Conservation (phyloP, 2,888 invertebrate species). For the Rhimphoctona megacephalus region DNA sequence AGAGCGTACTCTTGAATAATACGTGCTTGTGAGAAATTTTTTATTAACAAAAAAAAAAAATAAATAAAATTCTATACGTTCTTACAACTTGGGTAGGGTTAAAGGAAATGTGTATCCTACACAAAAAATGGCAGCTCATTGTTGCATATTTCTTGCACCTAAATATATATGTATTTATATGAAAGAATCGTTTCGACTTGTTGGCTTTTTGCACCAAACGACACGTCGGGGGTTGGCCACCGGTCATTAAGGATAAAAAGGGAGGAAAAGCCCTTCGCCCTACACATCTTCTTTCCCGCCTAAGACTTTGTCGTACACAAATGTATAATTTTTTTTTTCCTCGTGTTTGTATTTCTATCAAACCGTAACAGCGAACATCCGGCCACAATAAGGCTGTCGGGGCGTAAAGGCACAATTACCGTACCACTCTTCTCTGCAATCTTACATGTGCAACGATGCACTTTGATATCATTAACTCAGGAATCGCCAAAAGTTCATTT, state of each 20-base stretch:
- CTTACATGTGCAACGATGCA: slow-evolving; percentile 2
- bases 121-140: slow-evolving; percentile 56
- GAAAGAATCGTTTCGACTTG: slow-evolving; percentile 68
- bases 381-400: slow-evolving; percentile 60
- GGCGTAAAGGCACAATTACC: slow-evolving; percentile 46
- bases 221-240: slow-evolving; percentile 69
- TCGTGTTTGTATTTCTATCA: slow-evolving; percentile 81
- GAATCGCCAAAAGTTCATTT: neutral
- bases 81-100: slow-evolving; percentile 20
- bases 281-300: slow-evolving; percentile 46
- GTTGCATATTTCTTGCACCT: slow-evolving; percentile 30
- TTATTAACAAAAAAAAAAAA: neutral
- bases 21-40: slow-evolving; percentile 41
- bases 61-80: neutral
- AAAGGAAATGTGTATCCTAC: slow-evolving; percentile 47
- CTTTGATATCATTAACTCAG: neutral
- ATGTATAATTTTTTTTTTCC: slow-evolving; percentile 58
- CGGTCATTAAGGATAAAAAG: slow-evolving; percentile 68
- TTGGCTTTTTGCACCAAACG: slow-evolving; percentile 72
- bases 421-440: neutral
- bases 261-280: slow-evolving; percentile 56
- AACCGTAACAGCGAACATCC: slow-evolving; percentile 79
- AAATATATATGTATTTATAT: slow-evolving; percentile 7
- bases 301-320: slow-evolving; percentile 34
- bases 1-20: slow-evolving; percentile 22